Evolutionary conservation across 2,797 vertebrate genomes (phyloP), one percentile per base, ranked within the genome.

Genomic region (Scomberomorus guttatus): DNA sequence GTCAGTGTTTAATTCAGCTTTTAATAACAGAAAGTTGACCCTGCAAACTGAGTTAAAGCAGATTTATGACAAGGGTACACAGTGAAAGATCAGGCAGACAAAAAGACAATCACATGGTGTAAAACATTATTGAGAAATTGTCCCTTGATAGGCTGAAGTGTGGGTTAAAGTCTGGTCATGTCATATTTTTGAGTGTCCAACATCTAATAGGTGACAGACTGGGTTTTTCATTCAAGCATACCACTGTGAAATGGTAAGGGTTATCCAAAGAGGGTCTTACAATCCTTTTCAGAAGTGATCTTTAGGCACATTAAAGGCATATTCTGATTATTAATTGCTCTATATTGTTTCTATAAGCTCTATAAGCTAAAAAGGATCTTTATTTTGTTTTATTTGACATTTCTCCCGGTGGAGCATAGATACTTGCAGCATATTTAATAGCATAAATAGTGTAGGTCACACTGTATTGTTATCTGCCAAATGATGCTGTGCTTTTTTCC

Each of bases 391-490:
- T 22, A 12, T 61, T 50, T 56, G 18, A 27, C 2, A 1, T 25
- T 27, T 9, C 32, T 9, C 0, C 12, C 44, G 37, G 6, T 57
- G 24, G 37, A 25, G 25, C 14, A 67, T 7, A 46, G 25, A 29
- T 8, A 56, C 2, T 55, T 9, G 0, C 34, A 46, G 18, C 13
- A 46, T 44, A 57, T 17, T 57, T 29, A 3, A 69, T 22, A 22
- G 0, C 9, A 22, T 4, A 17, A 20, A 8, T 17, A 57, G 7
- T 46, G 25, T 17, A 48, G 44, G 44, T 48, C 15, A 50, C 18
- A 24, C 42, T 15, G 54, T 59, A 62, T 60, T 61, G n/a, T 63
- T n/a, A 27, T 58, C 34, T 61, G 50, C 13, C 12, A 17, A 59
- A 67, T 42, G 22, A 13, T 32, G 39, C 39, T 32, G n/a, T 54